Evolutionary conservation across 1,140 invertebrate genomes (phyloP), one percentile per base, ranked within the genome.

Genomic region (Nasonia vitripennis): DNA sequence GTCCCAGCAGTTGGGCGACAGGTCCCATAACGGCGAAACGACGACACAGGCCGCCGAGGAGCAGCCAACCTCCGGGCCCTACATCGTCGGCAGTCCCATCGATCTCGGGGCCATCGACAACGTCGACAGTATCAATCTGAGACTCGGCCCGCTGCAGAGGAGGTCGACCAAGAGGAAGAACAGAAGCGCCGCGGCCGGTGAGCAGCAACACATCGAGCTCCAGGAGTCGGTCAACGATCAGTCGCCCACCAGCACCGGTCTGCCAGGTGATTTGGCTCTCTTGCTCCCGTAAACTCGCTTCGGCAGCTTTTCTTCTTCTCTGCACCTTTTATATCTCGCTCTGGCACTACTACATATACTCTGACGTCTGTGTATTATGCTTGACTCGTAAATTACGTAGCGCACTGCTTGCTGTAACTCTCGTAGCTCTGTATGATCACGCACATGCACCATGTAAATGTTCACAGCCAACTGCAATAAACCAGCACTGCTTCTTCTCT

Each of bases 21-120:
- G 89, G 73, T 82, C 85, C 84, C 88, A 86, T 87, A 89, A 89
- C 87, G 87, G 87, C 68, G 73, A 83, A 78, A 85, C 75, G 85
- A 86, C 70, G 87, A 87, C 31, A 34, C 74, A 55, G 41, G 81
- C 83, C 17, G 87, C 34, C 27, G 27, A 37, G 34, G 4, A 87
- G 85, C 89, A 88, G 85, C 86, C 86, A 89, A 55, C 51, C 11
- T 55, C 51, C 2, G 92, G 90, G 73, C 93, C 92, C 41, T 93
- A 92, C 79, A 93, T 93, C 85, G 88, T 93, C 67, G 93, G 93
- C 41, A 93, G 92, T 84, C 92, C 92, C 41, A 93, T 93, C 83
- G 90, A 93, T 77, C 91, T 93, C 14, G 90, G 92, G 12, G 86
- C 89, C 5, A 92, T 93, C 82, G 93, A 93, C 82, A 93, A 93